These are phyloP conservation scores for Malacosoma neustria DNA, from an alignment of 2,888 invertebrate species.

Conservation along the genomic window DNA sequence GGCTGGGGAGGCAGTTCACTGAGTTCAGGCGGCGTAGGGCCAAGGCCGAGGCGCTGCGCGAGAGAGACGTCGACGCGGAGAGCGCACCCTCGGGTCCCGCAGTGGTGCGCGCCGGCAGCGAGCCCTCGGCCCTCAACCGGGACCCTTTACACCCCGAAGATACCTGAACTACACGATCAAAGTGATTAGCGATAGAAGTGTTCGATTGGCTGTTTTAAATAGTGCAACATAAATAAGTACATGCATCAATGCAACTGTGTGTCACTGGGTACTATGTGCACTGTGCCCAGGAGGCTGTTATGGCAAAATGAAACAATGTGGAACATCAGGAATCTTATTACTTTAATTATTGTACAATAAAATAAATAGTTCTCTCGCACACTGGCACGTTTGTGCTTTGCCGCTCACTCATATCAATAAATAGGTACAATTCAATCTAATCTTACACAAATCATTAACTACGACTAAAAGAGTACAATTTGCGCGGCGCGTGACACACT, in stretches of 20 bases:
- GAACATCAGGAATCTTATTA: constrained; percentile 7
- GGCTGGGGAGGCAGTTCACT: constrained; percentile 58
- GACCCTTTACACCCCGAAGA: constrained; percentile 5
- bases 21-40: constrained; percentile 39
- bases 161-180: constrained; percentile 10
- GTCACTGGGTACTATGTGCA: too few species aligned
- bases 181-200: background rate
- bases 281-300: too few species aligned
- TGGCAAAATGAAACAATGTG: constrained; percentile 7
- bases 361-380: constrained; percentile 45
- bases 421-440: too few species aligned
- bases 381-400: constrained; percentile 14
- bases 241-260: too few species aligned
- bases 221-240: too few species aligned
- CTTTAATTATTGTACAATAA: constrained; percentile 34
- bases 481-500: too few species aligned
- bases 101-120: constrained; percentile 23
- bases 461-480: too few species aligned
- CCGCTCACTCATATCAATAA: constrained; percentile 22
- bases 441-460: too few species aligned
- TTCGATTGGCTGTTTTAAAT: too few species aligned
- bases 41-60: constrained; percentile 29
- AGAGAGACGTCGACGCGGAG: constrained; percentile 10
- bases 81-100: constrained; percentile 2
- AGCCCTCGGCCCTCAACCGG: constrained; percentile 18